Percentiles rank a stretch among this genome's conserved stretches.
These are phyloP conservation scores for Cephalopholis sonnerati DNA, from an alignment of 2,113 vertebrate genomes.

Conservation along the genomic window DNA sequence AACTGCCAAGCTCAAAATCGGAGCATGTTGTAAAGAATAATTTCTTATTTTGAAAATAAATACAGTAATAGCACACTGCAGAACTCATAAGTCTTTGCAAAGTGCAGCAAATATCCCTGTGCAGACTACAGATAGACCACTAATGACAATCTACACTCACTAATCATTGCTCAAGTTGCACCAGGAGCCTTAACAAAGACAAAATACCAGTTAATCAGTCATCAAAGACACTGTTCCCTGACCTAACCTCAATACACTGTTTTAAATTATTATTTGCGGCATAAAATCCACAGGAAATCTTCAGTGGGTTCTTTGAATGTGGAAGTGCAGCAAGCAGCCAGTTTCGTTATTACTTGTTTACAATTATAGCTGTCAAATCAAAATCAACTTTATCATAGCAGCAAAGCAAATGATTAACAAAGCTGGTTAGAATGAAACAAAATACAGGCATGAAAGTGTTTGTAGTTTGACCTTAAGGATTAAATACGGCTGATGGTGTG, in stretches of 20 bases:
- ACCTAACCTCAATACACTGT: background rate
- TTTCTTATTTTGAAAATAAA: background rate
- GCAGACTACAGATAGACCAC: background rate
- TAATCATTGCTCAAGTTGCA: background rate
- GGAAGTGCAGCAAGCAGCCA: background rate
- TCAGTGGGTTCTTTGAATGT: background rate
- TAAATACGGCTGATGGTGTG: background rate
- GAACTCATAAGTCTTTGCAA: background rate
- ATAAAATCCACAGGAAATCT: background rate
- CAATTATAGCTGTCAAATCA: rapidly evolving
- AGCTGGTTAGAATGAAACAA: background rate
- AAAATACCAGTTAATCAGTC: background rate
- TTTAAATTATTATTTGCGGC: background rate
- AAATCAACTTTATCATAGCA: background rate
- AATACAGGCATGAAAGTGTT: background rate
- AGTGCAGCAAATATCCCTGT: background rate
- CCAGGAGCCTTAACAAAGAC: background rate
- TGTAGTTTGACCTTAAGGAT: background rate
- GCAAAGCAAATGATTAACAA: constrained; percentile 16
- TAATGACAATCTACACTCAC: background rate
- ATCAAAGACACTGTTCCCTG: background rate
- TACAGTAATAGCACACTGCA: background rate
- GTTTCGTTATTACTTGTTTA: constrained; percentile 31
- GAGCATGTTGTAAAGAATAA: background rate
- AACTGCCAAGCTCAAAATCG: background rate